Evolutionary conservation across 2,113 vertebrate species (phyloP), one percentile per base, ranked within the genome.

Genomic region (Paralichthys olivaceus): DNA sequence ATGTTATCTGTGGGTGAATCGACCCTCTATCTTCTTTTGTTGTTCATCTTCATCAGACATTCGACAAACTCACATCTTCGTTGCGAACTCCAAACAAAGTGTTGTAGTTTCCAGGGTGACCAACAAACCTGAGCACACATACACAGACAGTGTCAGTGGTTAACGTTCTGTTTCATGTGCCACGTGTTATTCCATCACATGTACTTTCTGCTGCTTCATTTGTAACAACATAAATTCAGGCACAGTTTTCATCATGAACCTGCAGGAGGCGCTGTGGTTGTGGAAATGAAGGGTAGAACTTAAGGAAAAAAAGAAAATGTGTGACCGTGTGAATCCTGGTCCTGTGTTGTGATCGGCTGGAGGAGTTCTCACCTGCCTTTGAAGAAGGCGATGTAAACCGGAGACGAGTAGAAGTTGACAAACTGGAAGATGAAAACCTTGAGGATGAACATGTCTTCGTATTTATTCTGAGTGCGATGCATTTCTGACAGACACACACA

Each of bases 371-470:
- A 94, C 95, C 94, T 94, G 79, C 95, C 96, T 90, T 95, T 96
- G 91, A 96, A 95, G 93, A 96, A 96, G 2, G 95, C 94, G 74
- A 95, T 93, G 23, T 94, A 96, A 77, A 95, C 93, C 0, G 95
- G 95, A 17, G 95, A 94, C 0, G 95, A 96, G 84, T 94, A 96
- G 89, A 96, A 96, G 90, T 93, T 94, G 45, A 96, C 92, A 55
- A 95, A 95, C 90, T 95, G 95, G 90, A 96, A 96, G 88, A 96
- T 81, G 91, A 96, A 96, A 13, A 95, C 95, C 77, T 95, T 96
- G 72, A 95, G 94, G 69, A 94, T 94, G 84, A 96, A 95, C 77
- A 95, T 93, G 53, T 95, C 95, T 77, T 96, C 95, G 0, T 94
- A 94, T 70, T 95, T 90, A 0, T 90, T 92, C 86, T 96, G 95